Conservation (phyloP, 2,888 invertebrate species). For the Drosophila borborema region DNA sequence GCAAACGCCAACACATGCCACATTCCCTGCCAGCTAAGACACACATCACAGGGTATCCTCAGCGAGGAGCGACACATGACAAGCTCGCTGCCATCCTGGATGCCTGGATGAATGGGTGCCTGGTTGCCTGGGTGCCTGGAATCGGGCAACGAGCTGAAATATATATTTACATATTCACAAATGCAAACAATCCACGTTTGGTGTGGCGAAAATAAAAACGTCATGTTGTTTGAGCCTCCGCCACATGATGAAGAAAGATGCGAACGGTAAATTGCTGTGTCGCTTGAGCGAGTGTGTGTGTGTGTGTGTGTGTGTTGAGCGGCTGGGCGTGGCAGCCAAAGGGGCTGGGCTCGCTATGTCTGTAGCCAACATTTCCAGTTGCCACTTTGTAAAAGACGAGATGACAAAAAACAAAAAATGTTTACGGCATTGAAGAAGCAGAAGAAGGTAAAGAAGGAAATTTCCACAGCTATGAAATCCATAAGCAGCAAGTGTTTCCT, state of each 20-base stretch:
- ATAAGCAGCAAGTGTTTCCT: slow-evolving; percentile 66
- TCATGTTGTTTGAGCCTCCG: slow-evolving; percentile 63
- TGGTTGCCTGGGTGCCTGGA: slow-evolving; percentile 30
- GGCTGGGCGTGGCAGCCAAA: neutral
- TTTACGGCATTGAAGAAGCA: neutral
- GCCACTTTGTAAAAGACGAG: slow-evolving; percentile 65
- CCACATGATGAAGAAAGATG: slow-evolving; percentile 66
- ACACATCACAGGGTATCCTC: slow-evolving; percentile 20
- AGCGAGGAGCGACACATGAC: slow-evolving; percentile 46
- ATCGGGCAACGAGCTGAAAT: slow-evolving; percentile 50
- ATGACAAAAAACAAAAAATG: slow-evolving; percentile 43
- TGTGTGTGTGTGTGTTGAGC: neutral
- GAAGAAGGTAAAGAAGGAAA: slow-evolving; percentile 31
- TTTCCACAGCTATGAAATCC: slow-evolving; percentile 57
- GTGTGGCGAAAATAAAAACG: slow-evolving; percentile 58
- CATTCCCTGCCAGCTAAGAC: slow-evolving; percentile 18
- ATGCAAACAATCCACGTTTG: slow-evolving; percentile 60
- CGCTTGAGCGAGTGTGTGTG: slow-evolving; percentile 8
- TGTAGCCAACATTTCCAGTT: slow-evolving; percentile 48
- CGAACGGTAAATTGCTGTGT: slow-evolving; percentile 63
- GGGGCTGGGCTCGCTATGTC: slow-evolving; percentile 9
- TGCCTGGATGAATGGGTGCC: neutral
- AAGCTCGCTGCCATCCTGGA: slow-evolving; percentile 18
- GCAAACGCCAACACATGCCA: slow-evolving; percentile 41
- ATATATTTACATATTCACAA: slow-evolving; percentile 63